Evolutionary conservation across 2,888 invertebrate species (phyloP), one percentile per base, ranked within the genome.

Genomic region (Invenusta paracnida): DNA sequence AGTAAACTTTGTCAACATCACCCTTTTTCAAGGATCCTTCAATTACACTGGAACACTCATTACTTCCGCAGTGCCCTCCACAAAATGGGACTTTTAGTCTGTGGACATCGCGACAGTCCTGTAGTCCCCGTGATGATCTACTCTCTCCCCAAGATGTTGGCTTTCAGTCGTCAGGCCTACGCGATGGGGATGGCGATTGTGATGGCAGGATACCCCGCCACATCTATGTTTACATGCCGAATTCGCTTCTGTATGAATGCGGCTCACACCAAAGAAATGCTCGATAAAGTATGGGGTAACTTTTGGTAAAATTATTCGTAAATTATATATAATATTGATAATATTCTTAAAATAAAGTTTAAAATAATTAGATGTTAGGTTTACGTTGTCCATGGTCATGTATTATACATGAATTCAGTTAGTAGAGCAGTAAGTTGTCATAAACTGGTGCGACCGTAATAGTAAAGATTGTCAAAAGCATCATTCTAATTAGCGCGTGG

Each of bases 191-290:
- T 99, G 87, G 98, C 97, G 85, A 94, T 95, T 23, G 98, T 98
- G 5, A 97, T 98, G 87, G 98, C 98, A 85, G 98, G 98, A 88
- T 98, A 97, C 92, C 98, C 99, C 86, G 98, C 98, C 86, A 98
- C 98, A 84, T 96, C 97, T 81, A 94, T 99, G 88, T 94, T 95
- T 93, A 95, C 95, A 92, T 96, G 96, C 31, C 94, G 98, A 90
- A 92, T 92, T 0, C 89, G 90, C 89, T 92, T 98, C 92, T 99
- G 99, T 91, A 92, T 99, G 87, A 98, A 97, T 83, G 98, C 98
- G 85, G 95, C 96, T 29, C 98, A 98, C 92, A 95, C 73, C 5
- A 67, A 83, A 23, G 66, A 67, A 5, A 87, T 67, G 2, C 67
- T 87, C 17, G 87, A 87, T 84, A 25, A 86, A n/a, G 86, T 86